Conservation (phyloP, 2,888 invertebrate genomes). For the Parasteatoda lunata region DNA sequence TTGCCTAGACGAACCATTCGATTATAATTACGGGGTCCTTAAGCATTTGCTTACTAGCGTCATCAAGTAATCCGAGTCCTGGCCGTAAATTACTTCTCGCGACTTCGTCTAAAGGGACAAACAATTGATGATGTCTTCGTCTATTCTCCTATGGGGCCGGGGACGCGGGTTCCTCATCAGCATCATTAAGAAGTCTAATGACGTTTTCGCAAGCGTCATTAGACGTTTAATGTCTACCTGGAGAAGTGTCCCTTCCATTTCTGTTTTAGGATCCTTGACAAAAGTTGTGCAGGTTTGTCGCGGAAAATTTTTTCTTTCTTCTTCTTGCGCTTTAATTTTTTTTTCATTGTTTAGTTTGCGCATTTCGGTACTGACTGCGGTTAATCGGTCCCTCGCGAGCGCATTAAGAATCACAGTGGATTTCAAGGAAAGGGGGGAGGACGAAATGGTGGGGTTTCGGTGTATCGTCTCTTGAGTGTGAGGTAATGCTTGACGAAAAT, state of each 20-base stretch:
- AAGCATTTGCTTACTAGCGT: slow-evolving; percentile 62
- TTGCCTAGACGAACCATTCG: slow-evolving; percentile 49
- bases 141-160: slow-evolving; percentile 29
- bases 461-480: background rate
- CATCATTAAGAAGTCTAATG: slow-evolving; percentile 60
- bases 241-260: slow-evolving; percentile 38
- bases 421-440: background rate
- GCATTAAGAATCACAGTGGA: slow-evolving; percentile 3
- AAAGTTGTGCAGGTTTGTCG: background rate
- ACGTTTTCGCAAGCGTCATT: slow-evolving; percentile 63
- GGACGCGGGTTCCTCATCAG: slow-evolving; percentile 41
- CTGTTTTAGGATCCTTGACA: slow-evolving; percentile 22
- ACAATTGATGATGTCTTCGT: slow-evolving; percentile 66
- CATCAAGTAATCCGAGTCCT: slow-evolving; percentile 60
- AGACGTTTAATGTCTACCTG: slow-evolving; percentile 66
- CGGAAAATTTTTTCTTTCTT: background rate
- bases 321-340: slow-evolving; percentile 15
- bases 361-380: background rate
- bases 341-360: background rate
- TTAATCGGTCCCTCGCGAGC: background rate
- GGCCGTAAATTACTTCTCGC: slow-evolving; percentile 60
- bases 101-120: slow-evolving; percentile 62
- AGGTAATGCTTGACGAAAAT: slow-evolving; percentile 1
- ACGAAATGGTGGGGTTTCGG: background rate
- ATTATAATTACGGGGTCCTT: slow-evolving; percentile 62